A percentile compares a stretch with the other conserved stretches of the same genome.
Evolutionary conservation across 2,888 invertebrate species (phyloP).

Genomic region (Conops quadrifasciatus): DNA sequence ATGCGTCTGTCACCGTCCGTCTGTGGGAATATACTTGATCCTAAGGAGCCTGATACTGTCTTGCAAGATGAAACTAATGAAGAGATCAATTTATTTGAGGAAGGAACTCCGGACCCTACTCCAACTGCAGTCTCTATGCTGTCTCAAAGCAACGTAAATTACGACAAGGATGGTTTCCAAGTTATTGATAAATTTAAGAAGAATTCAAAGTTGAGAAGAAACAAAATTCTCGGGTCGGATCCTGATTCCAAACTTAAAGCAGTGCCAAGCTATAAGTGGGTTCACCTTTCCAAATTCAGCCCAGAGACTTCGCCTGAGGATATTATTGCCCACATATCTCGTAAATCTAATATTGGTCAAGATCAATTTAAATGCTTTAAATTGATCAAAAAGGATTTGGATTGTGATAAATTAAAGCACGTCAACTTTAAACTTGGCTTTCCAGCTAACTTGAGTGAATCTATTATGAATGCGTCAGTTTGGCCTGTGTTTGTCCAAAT

Average conservation of each 20-base stretch:
- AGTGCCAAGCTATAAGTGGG: not conserved
- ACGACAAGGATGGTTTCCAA: no score
- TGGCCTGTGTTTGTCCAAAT: conserved; percentile 2
- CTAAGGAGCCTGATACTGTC: no score
- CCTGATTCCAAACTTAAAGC: not conserved
- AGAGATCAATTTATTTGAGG: no score
- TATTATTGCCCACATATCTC: not conserved
- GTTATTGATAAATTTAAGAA: no score
- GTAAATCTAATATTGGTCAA: not conserved
- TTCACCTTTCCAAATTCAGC: conserved; percentile 2
- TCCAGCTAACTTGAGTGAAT: not conserved
- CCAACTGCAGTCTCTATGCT: no score
- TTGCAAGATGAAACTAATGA: no score
- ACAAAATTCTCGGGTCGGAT: not conserved
- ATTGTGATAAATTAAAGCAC: not conserved
- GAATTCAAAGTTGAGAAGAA: not conserved
- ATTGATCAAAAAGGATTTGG: not conserved
- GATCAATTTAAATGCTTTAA: conserved; percentile 8
- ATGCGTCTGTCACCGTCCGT: not conserved
- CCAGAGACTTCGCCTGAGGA: not conserved
- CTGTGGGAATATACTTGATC: no score
- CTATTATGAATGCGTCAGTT: not conserved
- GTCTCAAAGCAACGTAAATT: no score
- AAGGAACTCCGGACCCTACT: no score
- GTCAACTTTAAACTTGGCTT: conserved; percentile 9